Evolutionary conservation across 2,888 invertebrate species (phyloP).

Genomic region (Ommatoiulus sabulosus): DNA sequence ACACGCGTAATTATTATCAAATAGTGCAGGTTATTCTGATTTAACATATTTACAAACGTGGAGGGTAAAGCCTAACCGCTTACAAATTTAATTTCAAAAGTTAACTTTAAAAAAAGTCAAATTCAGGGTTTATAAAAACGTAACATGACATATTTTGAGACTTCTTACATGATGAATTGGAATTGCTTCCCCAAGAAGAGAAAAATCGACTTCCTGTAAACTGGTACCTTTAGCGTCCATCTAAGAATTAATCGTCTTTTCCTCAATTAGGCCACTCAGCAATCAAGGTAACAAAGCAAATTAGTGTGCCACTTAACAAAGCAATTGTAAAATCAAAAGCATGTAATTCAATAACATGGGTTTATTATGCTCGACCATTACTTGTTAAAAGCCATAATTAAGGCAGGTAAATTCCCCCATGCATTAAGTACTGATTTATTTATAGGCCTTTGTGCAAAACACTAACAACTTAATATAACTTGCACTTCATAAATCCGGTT

Average conservation of each 20-base stretch:
- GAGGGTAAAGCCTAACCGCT: too few species aligned
- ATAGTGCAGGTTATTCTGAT: too few species aligned
- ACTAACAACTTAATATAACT: not conserved
- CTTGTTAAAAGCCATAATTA: slow-evolving; percentile 14
- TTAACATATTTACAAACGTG: too few species aligned
- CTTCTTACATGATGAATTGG: not conserved
- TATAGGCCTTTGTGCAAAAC: slow-evolving; percentile 19
- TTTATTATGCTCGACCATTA: slow-evolving; percentile 13
- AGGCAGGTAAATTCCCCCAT: not conserved
- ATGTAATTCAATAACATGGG: slow-evolving; percentile 31
- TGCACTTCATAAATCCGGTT: not conserved
- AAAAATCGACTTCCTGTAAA: not conserved
- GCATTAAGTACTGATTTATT: not conserved
- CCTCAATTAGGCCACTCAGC: slow-evolving; percentile 28
- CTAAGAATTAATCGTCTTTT: not conserved
- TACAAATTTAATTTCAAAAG: too few species aligned
- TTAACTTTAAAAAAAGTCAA: too few species aligned
- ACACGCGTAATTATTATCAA: too few species aligned
- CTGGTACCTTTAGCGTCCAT: not conserved
- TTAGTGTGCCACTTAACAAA: slow-evolving; percentile 25
- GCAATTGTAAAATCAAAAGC: slow-evolving; percentile 36
- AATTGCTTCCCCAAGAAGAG: not conserved
- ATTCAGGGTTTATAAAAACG: too few species aligned
- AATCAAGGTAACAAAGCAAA: not conserved
- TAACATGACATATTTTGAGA: too few species aligned